A percentile compares a stretch with the other conserved stretches of the same genome.
Conservation (phyloP, 1,140 invertebrate genomes). For the Scaptodrosophila lebanonensis region DNA sequence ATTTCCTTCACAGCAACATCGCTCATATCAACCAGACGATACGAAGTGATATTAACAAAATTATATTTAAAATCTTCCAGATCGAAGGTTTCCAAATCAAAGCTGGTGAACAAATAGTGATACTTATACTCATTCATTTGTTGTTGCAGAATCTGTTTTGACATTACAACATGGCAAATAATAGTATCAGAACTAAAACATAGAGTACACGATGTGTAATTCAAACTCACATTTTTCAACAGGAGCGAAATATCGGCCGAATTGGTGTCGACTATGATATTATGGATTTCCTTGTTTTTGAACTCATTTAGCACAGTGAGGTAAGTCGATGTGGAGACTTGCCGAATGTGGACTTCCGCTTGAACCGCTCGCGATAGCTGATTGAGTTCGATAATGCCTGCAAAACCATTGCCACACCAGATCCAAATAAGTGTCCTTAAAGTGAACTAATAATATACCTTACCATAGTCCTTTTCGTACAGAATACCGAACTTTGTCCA, state of each 20-base stretch:
- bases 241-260: constrained; percentile 85
- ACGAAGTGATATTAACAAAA: constrained; percentile 94
- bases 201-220: too few relatives aligned
- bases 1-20: constrained; percentile 86
- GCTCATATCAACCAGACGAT: constrained; percentile 89
- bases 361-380: constrained; percentile 43
- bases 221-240: constrained; percentile 87
- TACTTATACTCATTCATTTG: constrained; percentile 96
- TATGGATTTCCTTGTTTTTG: constrained; percentile 77
- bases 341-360: constrained; percentile 52
- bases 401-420: too few relatives aligned
- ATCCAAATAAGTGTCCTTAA: too few relatives aligned
- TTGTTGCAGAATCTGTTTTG: constrained; percentile 91
- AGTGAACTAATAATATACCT: too few relatives aligned
- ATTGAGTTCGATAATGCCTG: constrained; percentile 59
- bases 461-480: constrained; percentile 82
- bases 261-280: constrained; percentile 89
- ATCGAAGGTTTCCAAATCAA: constrained; percentile 94
- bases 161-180: constrained; percentile 36
- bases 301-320: constrained; percentile 52
- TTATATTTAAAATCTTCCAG: constrained; percentile 96
- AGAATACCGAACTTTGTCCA: constrained; percentile 95
- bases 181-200: neutral
- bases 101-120: constrained; percentile 95
- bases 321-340: constrained; percentile 42